These are phyloP conservation scores for Lutjanus campechanus DNA, from an alignment of 2,797 vertebrate species.

Conservation along the genomic window DNA sequence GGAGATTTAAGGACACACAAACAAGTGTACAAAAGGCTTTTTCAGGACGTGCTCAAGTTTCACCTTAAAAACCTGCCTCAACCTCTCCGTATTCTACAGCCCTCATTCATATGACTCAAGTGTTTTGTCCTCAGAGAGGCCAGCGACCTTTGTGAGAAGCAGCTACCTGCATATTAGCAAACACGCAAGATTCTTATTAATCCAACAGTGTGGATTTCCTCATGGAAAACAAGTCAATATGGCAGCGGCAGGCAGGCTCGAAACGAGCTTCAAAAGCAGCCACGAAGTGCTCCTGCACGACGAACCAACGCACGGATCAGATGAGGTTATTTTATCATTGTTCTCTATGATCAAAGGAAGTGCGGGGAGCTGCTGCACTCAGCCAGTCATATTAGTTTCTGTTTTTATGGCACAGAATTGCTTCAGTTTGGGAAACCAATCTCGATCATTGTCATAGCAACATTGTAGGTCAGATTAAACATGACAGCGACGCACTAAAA, in stretches of 20 bases:
- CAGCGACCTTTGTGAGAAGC: slow-evolving; percentile 11
- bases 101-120: background rate
- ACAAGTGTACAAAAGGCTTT: background rate
- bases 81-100: background rate
- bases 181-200: slow-evolving; percentile 10
- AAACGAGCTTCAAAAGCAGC: slow-evolving; percentile 5
- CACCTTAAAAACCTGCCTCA: background rate
- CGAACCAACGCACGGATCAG: background rate
- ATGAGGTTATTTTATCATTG: no score
- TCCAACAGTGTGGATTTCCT: slow-evolving; percentile 29
- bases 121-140: background rate
- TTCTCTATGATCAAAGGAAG: no score
- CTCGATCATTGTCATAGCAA: no score
- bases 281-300: background rate
- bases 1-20: slow-evolving; percentile 16
- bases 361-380: no score
- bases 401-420: no score
- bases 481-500: no score
- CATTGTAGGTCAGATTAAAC: no score
- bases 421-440: no score
- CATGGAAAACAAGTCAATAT: slow-evolving; percentile 16
- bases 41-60: background rate
- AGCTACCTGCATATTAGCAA: slow-evolving; percentile 1
- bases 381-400: no score
- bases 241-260: background rate